phyloP scores from a whole-genome alignment of 2,888 invertebrate species.

The Drosophila buzzatii region DNA sequence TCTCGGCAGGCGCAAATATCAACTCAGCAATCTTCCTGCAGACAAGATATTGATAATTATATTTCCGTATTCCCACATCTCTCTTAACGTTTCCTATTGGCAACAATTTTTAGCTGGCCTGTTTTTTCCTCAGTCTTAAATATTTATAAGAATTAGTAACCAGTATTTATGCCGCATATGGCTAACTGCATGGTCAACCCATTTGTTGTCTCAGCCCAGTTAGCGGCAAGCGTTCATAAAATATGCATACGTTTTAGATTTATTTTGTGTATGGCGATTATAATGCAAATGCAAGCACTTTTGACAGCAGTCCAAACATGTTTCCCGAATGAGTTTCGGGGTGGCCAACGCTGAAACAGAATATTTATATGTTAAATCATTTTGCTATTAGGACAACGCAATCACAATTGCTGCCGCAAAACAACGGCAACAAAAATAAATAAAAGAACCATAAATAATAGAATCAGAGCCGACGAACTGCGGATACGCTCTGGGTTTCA shows the following conservation, averaged over 20 bases:
- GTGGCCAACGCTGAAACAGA: constrained; percentile 28
- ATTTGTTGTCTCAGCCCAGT: constrained; percentile 2
- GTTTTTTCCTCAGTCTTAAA: not conserved
- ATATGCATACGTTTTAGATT: constrained; percentile 72
- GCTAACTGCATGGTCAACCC: constrained; percentile 18
- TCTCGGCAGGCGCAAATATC: no score
- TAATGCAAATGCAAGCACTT: constrained; percentile 77
- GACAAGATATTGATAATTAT: no score
- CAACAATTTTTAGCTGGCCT: not conserved
- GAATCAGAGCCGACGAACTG: constrained; percentile 64
- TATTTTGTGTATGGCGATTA: constrained; percentile 69
- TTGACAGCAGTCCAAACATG: constrained; percentile 65
- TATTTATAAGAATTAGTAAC: not conserved
- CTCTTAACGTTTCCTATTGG: no score
- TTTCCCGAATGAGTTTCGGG: constrained; percentile 40
- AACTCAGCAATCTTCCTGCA: no score
- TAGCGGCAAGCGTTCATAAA: constrained; percentile 49
- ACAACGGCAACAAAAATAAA: not conserved
- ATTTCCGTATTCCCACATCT: no score
- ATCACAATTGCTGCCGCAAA: constrained; percentile 48
- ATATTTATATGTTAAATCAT: constrained; percentile 77
- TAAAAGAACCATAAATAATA: constrained; percentile 68
- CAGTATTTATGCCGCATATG: not conserved
- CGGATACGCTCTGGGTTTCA: constrained; percentile 34
- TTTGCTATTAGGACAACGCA: constrained; percentile 55